A percentile compares a stretch with the other conserved stretches of the same genome.
Evolutionary conservation across 2,113 vertebrate genomes (phyloP).

Genomic region (Tyto alba): DNA sequence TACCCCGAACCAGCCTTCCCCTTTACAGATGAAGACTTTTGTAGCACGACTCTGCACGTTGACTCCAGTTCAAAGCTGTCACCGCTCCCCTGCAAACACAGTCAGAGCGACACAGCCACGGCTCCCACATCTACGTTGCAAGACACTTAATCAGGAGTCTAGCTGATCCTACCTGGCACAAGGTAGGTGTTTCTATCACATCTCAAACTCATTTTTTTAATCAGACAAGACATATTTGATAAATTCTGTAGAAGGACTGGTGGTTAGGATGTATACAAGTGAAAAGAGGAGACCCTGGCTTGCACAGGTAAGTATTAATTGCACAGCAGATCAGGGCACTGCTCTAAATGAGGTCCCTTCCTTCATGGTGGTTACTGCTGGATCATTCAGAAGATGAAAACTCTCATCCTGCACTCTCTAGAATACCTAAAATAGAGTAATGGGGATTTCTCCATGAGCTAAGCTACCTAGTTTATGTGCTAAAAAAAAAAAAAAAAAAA

Average conservation of each 20-base stretch:
- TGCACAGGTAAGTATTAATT: neutral
- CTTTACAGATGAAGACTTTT: neutral
- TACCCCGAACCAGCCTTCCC: neutral
- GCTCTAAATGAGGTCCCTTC: neutral
- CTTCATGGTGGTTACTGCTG: neutral
- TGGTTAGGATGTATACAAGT: accelerated
- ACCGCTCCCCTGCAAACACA: accelerated
- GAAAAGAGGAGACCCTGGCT: neutral
- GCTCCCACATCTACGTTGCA: neutral
- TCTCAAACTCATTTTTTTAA: neutral
- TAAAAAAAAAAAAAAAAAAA: neutral
- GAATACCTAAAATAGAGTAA: neutral
- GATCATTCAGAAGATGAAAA: neutral
- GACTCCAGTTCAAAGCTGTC: neutral
- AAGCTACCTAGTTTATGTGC: neutral
- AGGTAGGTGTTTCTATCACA: neutral
- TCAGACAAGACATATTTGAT: neutral
- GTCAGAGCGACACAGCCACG: accelerated
- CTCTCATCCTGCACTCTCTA: neutral
- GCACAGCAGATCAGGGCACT: neutral
- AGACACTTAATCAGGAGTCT: accelerated
- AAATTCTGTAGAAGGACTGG: accelerated
- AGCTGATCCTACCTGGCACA: neutral
- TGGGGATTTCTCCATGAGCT: neutral
- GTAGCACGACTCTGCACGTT: neutral